phyloP scores from a whole-genome alignment of 64 coral and sea anemone genomes.

The Pocillopora damicornis region DNA sequence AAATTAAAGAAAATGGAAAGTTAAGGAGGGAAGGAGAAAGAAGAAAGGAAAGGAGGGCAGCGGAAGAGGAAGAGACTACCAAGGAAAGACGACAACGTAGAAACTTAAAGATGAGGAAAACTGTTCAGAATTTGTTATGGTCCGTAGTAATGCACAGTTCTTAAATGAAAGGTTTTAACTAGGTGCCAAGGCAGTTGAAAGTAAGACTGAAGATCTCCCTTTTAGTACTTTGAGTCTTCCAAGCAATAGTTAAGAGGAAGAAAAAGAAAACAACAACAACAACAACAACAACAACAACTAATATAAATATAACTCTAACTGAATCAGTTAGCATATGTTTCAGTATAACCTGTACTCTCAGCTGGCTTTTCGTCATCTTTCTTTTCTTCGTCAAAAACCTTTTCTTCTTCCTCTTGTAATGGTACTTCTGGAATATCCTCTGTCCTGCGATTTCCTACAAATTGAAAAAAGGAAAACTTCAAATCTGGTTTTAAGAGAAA shows the following conservation, averaged over 20 bases:
- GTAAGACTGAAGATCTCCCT: no score
- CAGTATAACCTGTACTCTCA: background rate
- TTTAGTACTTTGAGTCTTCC: no score
- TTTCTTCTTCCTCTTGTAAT: background rate
- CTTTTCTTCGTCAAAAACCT: background rate
- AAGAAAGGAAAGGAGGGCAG: background rate
- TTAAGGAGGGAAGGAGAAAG: background rate
- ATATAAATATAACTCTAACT: background rate
- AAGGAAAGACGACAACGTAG: no score
- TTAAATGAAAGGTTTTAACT: no score
- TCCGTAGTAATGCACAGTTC: no score
- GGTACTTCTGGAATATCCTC: background rate
- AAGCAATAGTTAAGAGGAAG: no score
- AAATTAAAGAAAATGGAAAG: background rate
- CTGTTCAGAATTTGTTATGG: no score
- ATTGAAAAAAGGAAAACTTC: no score
- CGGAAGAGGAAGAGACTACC: no score
- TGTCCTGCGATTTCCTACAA: constrained; percentile 15
- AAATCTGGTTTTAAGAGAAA: background rate
- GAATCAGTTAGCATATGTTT: background rate
- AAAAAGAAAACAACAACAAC: background rate
- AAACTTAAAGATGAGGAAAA: no score
- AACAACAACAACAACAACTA: background rate
- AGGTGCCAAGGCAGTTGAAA: no score
- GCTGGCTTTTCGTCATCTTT: constrained; percentile 16